Conservation (phyloP, 1,140 invertebrate species). For the Hestina assimilis region DNA sequence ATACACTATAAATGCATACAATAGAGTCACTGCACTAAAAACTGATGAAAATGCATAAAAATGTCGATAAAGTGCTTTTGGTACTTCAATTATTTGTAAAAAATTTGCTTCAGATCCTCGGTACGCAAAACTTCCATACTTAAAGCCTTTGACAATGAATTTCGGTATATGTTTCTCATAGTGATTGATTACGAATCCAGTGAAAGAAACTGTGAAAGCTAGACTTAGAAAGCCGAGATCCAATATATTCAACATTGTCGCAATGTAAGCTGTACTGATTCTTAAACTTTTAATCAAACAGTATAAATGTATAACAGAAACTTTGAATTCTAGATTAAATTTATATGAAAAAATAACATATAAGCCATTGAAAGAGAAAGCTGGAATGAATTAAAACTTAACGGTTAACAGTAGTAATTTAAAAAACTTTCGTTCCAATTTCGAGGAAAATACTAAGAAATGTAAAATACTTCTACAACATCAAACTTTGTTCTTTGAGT, state of each 20-base stretch:
- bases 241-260: conserved; percentile 77
- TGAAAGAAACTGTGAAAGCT: conserved; percentile 71
- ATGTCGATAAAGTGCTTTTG: conserved; percentile 87
- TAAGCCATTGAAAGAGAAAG: conserved; percentile 6
- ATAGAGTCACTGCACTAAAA: conserved; percentile 72
- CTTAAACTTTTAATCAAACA: too few species aligned
- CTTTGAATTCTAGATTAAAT: too few species aligned
- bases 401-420: conserved; percentile 20
- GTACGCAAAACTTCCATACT: conserved; percentile 84
- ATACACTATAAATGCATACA: conserved; percentile 77
- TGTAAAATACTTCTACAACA: too few species aligned
- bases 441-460: not conserved
- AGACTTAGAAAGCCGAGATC: conserved; percentile 78
- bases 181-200: conserved; percentile 80
- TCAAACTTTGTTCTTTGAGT: too few species aligned
- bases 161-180: conserved; percentile 82
- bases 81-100: conserved; percentile 80
- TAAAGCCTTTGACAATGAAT: conserved; percentile 80
- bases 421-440: conserved; percentile 20
- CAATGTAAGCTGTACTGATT: not conserved
- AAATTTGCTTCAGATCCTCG: conserved; percentile 73
- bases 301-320: too few species aligned
- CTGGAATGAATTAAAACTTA: conserved; percentile 29
- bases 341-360: too few species aligned
- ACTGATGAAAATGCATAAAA: conserved; percentile 85